Base-by-base conservation (phyloP, 1,140 invertebrate genomes). In the Plodia interpunctella region DNA sequence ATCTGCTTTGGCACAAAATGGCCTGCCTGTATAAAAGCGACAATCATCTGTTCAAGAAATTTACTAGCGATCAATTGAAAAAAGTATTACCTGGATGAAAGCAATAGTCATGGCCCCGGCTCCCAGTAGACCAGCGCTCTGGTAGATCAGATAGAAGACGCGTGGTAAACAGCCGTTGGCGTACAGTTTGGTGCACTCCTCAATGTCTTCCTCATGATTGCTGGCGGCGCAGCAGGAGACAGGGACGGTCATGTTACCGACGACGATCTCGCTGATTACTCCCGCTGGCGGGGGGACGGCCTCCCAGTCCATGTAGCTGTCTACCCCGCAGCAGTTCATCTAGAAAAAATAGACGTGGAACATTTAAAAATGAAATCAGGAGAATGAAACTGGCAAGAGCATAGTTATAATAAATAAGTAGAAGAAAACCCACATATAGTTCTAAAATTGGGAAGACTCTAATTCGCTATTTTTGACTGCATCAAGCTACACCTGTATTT, bases 71-170 rank as follows among this genome's bases (percentile, higher is more conserved):
- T 3, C 9, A 10, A 11, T 10, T 44, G 2, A 15, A 44, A 44
- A 2, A 15, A 32, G 10, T 53, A 59, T 18, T 57, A 94, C 94
- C 91, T 95, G 94, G 72, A 96, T 93, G 72, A 96, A 93, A 32
- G 95, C 94, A 65, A 97, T 94, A 11, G 94, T 95, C 64, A 96
- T 91, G 20, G 95, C 95, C 9, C 95, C 94, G 18, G 94, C 95
- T n/a, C 94, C 95, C 51, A 96, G 89, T 49, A 96, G 90, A 25
- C 95, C 90, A 21, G 94, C 94, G 74, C 95, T 95, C 66, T 94
- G 92, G 54, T 92, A 91, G n/a, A 96, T 90, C 62, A 95, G 89
- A 51, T 92, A 90, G 44, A 91, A 90, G 50, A 96, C 91, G 57
- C 92, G 90, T 20, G 89, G 86, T 30, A 94, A 91, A 70, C 96